Base-by-base conservation (phyloP, 2,113 vertebrate species). In the Corythornis cristatus region DNA sequence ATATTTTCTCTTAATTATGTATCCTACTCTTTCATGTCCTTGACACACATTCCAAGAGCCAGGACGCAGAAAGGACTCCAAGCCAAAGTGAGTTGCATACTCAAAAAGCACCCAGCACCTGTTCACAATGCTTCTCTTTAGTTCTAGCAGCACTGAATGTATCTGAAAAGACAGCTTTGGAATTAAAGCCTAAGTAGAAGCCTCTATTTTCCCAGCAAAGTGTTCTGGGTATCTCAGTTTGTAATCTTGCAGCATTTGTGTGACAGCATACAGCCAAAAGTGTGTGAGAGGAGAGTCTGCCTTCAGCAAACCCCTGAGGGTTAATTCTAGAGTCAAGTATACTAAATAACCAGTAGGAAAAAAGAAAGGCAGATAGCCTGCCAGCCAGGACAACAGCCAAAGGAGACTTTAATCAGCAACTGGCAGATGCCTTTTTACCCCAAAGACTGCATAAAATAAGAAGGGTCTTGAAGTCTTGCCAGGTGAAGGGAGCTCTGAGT, bases 301-400 rank as follows among this genome's bases (percentile, higher is more conserved):
- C 35, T 95, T 77, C 71, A 77, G 72, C 20, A 81, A 83, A 16
- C n/a, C 68, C 37, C 83, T 67, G 22, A 46, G 66, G 56, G 61
- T 33, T 91, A 80, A 94, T 91, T 83, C 67, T 83, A 77, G 13
- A 86, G 33, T 90, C 87, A 93, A 91, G 45, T 83, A 74, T 80
- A 88, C 96, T 86, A 95, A 93, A 91, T 90, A 94, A 83, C 51
- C 12, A 56, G 43, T 31, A 88, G 40, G 21, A 7, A 70, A 8
- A 29, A 61, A 53, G 37, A 53, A 66, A 33, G 6, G 21, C 33
- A 74, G 18, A 33, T 54, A 76, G 74, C 68, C 62, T 89, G 74
- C 67, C 82, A 94, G 72, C 50, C 79, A 91, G 82, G 85, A 96
- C 72, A 94, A 85, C 75, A 93, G 67, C 75, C 92, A 94, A 89